phyloP scores from a whole-genome alignment of 1,140 invertebrate genomes.

The Megalopta genalis region DNA sequence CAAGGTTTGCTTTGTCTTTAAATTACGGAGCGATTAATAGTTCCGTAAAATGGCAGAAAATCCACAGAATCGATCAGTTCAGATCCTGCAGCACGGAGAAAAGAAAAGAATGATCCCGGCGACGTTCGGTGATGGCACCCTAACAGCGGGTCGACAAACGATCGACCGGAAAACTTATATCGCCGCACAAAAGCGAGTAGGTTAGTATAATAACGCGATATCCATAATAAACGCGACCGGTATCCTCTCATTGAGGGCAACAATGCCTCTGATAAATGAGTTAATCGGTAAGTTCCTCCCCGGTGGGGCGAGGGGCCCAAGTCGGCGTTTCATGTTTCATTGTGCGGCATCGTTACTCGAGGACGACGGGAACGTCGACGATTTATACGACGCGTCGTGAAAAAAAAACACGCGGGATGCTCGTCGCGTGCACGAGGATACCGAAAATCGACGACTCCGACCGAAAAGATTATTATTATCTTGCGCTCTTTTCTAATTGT shows the following conservation, averaged over 20 bases:
- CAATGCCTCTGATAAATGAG: constrained; percentile 79
- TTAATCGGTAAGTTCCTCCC: constrained; percentile 80
- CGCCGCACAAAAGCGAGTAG: constrained; percentile 61
- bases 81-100: background rate
- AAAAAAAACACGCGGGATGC: constrained; percentile 29
- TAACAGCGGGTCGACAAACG: constrained; percentile 16
- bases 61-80: background rate
- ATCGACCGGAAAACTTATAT: constrained; percentile 65
- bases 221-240: constrained; percentile 70
- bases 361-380: constrained; percentile 35
- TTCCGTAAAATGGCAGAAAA: background rate
- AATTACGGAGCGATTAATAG: background rate
- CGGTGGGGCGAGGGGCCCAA: constrained; percentile 59
- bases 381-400: constrained; percentile 20
- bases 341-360: constrained; percentile 61
- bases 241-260: constrained; percentile 78
- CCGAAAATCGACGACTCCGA: background rate
- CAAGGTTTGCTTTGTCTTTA: no score
- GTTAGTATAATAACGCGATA: constrained; percentile 69
- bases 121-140: background rate
- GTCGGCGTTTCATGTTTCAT: constrained; percentile 72
- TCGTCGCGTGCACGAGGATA: constrained; percentile 6
- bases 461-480: no score
- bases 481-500: no score
- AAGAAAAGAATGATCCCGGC: background rate